These are phyloP conservation scores for Eupleurogrammus muticus DNA, from an alignment of 2,797 vertebrate genomes.

Conservation along the genomic window DNA sequence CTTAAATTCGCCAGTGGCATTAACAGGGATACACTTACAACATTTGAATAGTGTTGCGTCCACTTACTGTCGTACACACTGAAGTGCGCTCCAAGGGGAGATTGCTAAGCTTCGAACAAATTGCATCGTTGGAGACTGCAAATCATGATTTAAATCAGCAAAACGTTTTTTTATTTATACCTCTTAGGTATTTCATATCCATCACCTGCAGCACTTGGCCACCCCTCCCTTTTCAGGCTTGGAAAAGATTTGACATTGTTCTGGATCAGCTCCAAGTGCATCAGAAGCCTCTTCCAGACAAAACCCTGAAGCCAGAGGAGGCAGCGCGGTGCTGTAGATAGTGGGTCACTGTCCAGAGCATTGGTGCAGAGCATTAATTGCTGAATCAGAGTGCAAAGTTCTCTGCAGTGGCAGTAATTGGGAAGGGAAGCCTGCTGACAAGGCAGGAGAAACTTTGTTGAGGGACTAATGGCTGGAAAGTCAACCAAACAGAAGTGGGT, in stretches of 20 bases:
- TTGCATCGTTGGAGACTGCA: too few relatives aligned
- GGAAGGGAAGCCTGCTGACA: constrained; percentile 66
- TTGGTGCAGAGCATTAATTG: constrained; percentile 65
- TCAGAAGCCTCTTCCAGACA: constrained; percentile 20
- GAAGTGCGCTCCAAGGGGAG: too few relatives aligned
- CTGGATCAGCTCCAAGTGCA: constrained; percentile 28
- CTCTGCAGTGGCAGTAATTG: constrained; percentile 67
- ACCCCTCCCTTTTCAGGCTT: neutral
- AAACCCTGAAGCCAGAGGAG: constrained; percentile 12
- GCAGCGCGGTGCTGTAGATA: constrained; percentile 7
- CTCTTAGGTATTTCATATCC: neutral
- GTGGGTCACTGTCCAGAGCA: constrained; percentile 58
- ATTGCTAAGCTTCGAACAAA: too few relatives aligned
- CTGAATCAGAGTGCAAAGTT: constrained; percentile 60
- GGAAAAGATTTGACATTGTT: constrained; percentile 39
- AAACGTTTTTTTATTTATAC: neutral
- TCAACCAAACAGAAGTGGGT: constrained; percentile 25
- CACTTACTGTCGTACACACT: too few relatives aligned
- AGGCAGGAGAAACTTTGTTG: constrained; percentile 52
- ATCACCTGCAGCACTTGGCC: constrained; percentile 22
- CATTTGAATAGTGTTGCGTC: too few relatives aligned
- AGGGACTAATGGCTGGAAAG: constrained; percentile 59
- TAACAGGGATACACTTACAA: too few relatives aligned
- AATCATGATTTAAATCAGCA: neutral
- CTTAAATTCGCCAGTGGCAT: too few relatives aligned